These are phyloP conservation scores for Phylloscopus collybita DNA, from an alignment of 2,797 vertebrate species.

Conservation along the genomic window DNA sequence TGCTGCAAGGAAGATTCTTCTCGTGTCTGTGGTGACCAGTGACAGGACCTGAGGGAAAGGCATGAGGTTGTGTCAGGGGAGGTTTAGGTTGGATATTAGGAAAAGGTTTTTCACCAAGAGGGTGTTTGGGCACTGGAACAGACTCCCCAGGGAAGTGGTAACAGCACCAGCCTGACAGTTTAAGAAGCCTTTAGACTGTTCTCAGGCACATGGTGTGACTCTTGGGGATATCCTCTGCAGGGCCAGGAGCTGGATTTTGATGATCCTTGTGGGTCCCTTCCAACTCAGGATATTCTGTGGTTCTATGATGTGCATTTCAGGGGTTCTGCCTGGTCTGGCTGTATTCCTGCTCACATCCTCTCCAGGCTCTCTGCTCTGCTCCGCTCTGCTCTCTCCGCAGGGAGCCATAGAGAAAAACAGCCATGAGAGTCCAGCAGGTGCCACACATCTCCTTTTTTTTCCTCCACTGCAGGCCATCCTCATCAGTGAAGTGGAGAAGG, in stretches of 20 bases:
- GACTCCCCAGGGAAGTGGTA: background rate
- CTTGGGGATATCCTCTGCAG: background rate
- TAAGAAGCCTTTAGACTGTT: accelerated
- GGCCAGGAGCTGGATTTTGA: background rate
- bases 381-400: too few species aligned
- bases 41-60: background rate
- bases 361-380: background rate
- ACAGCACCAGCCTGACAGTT: background rate
- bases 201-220: background rate
- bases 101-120: background rate
- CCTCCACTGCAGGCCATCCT: background rate
- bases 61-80: background rate
- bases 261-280: background rate
- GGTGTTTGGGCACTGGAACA: accelerated
- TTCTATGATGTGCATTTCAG: background rate
- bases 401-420: background rate
- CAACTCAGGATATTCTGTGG: background rate
- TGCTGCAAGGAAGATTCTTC: background rate
- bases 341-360: background rate
- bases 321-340: background rate
- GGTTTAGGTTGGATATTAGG: background rate
- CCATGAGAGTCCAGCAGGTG: background rate
- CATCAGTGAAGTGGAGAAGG: background rate
- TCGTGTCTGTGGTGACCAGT: background rate
- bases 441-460: background rate